Evolutionary conservation across 2,797 vertebrate genomes (phyloP).

Genomic region (Poliocrania exsul): DNA sequence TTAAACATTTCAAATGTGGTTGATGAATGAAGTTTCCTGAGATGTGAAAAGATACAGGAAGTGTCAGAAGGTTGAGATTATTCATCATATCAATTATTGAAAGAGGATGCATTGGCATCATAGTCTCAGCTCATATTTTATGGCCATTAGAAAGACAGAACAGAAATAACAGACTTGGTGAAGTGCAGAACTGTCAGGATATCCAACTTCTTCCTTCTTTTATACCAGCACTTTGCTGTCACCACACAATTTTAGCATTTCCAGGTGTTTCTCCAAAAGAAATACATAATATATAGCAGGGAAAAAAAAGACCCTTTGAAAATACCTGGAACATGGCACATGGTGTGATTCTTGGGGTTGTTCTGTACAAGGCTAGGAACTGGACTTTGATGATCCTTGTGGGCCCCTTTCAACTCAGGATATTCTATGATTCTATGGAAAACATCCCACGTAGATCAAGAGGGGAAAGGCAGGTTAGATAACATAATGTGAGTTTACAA

Average conservation of each 20-base stretch:
- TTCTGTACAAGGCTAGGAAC: not conserved
- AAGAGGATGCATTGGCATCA: slow-evolving; percentile 93
- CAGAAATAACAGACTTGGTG: slow-evolving; percentile 77
- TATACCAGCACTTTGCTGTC: not conserved
- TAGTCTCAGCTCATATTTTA: slow-evolving; percentile 90
- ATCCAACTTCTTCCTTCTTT: slow-evolving; percentile 42
- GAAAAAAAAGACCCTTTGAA: not conserved
- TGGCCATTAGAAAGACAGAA: slow-evolving; percentile 74
- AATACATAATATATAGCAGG: not conserved
- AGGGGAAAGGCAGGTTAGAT: not conserved
- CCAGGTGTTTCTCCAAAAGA: not conserved
- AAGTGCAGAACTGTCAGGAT: slow-evolving; percentile 60
- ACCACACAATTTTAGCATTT: not conserved
- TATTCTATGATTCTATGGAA: not conserved
- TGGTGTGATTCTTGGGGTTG: not conserved
- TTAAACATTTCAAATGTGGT: slow-evolving; percentile 88
- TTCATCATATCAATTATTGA: slow-evolving; percentile 98
- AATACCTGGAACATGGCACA: not conserved
- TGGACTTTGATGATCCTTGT: not conserved
- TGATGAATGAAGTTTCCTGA: slow-evolving; percentile 93
- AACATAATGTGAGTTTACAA: not conserved
- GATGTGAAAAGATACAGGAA: slow-evolving; percentile 86
- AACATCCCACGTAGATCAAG: not conserved
- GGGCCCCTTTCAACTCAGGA: not conserved
- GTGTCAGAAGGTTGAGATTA: slow-evolving; percentile 91